Base-by-base conservation (phyloP, 2,888 invertebrate genomes). In the Ennomos quercinarius region DNA sequence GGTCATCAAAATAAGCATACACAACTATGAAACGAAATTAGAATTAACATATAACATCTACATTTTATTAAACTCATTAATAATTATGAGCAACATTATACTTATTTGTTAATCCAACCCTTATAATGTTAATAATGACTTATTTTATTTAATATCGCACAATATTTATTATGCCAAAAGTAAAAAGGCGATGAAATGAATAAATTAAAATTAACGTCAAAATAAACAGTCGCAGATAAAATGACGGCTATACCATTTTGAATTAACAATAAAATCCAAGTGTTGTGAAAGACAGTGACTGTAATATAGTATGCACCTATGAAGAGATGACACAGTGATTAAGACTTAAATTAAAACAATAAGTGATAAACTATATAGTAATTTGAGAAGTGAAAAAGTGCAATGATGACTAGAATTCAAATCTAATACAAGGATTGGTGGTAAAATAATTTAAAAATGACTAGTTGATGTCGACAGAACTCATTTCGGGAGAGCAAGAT, bases 381-480 rank as follows among this genome's bases (percentile, higher is more conserved):
- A 27, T 8, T 9, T 42, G 42, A 47, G 50, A 36, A 52, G 42
- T 52, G 45, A 50, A 13, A 50, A 49, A 54, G 53, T 58, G 27
- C 27, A 27, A 27, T 27, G 48, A 39, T 53, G 34, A 41, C 2
- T 10, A 38, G 34, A 36, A 40, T 46, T 40, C 5, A 8, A 48
- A 39, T 50, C 2, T 50, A 42, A 43, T 6, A 44, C 17, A 48
- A 58, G 44, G 27, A 27, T 27, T 53, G 49, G 34, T 44, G n/a
- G 45, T 41, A 51, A 38, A 44, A 47, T 39, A 73, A 74, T 72
- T 63, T 64, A 57, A 62, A 66, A 67, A 74, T 76, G 76, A 63
- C 68, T 73, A 85, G 84, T 84, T 84, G 85, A 84, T 83, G 76
- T 76, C 68, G 63, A 70, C 61, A 57, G 64, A 63, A 64, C 59